Evolutionary conservation across 2,888 invertebrate genomes (phyloP), one percentile per base, ranked within the genome.

Genomic region (Chalcis sispes): DNA sequence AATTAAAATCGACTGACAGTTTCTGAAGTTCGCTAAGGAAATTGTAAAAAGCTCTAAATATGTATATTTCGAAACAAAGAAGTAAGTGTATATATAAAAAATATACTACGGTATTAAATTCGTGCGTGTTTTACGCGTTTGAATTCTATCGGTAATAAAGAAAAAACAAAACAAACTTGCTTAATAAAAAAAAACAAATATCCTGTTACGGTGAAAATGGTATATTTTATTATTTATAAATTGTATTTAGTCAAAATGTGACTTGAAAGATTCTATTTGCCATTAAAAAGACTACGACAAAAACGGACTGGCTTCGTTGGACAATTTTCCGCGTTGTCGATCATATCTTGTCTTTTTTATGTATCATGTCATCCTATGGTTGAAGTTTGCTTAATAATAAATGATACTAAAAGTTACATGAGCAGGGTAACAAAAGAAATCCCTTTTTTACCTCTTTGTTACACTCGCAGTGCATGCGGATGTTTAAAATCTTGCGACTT

Each of bases 211-310:
- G 80, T 82, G 79, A 79, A 82, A 82, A 81, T 79, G 80, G 80
- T 82, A 81, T 82, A 83, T 84, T 84, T 85, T 82, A 81, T 84
- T 85, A 84, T 83, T 84, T 83, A 84, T 83, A 79, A 81, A 81
- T 82, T 80, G 73, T 71, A 73, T 77, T 74, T 72, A 74, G 62
- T 77, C 75, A 64, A 20, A 64, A 71, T 77, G 77, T 75, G 72
- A 84, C 77, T 84, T 79, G 78, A 78, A 81, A 82, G 75, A 81
- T 81, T 82, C 69, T 79, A 83, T 85, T 71, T 82, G 84, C 83
- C 83, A 85, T 85, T 79, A 81, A 80, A 78, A 83, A 82, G 80
- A 85, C 80, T 83, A 69, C 66, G 42, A 81, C 72, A 73, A 52
- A 80, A 75, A 83, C 82, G 83, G 83, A 82, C 80, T 80, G 79